A percentile compares a stretch with the other conserved stretches of the same genome.
phyloP scores from a whole-genome alignment of 2,113 vertebrate species.

The Cryptomyrus ogoouensis region DNA sequence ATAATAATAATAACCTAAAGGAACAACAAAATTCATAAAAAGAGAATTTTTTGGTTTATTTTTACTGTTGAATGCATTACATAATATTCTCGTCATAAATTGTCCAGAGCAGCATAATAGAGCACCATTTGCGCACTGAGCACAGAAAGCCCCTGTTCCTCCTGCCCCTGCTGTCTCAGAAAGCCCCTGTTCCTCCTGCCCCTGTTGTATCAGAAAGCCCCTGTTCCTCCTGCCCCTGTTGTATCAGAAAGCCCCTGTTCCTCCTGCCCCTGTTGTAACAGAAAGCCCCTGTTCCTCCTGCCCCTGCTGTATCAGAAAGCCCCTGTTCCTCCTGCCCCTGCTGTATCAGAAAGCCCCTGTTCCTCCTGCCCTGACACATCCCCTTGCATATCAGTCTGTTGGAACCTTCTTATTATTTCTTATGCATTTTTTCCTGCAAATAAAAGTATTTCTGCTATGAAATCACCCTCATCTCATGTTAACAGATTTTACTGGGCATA shows the following conservation, averaged over 20 bases:
- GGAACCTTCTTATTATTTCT: not conserved
- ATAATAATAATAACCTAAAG: not conserved
- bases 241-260: not conserved
- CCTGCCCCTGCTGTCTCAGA: not conserved
- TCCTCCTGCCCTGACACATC: no score
- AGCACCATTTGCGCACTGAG: not conserved
- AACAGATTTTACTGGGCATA: not conserved
- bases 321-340: not conserved
- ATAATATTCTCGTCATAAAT: not conserved
- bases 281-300: not conserved
- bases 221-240: not conserved
- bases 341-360: not conserved
- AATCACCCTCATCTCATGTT: not conserved
- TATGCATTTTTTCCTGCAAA: not conserved
- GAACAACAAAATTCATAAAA: not conserved
- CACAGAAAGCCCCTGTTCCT: not conserved
- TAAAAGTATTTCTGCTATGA: not conserved
- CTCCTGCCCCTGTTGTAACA: not conserved
- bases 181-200: not conserved
- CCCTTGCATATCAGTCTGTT: no score
- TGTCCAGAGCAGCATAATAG: not conserved
- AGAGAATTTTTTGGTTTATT: not conserved
- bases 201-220: not conserved
- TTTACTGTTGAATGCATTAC: not conserved
- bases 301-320: not conserved